phyloP scores from a whole-genome alignment of 1,140 invertebrate genomes.

The Papilio xuthus region DNA sequence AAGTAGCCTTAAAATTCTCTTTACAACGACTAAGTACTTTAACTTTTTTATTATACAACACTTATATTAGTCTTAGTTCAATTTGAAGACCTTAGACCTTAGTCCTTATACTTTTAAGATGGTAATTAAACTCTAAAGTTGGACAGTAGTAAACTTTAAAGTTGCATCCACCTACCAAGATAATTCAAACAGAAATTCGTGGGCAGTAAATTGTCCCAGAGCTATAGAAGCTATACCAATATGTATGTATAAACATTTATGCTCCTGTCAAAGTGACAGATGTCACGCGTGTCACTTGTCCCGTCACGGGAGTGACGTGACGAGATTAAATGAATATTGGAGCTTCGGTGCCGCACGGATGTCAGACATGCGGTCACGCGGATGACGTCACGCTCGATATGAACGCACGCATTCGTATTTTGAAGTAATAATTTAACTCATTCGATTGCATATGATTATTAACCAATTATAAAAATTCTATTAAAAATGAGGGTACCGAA shows the following conservation, averaged over 20 bases:
- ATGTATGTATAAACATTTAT: slow-evolving; percentile 16
- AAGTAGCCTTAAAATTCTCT: background rate
- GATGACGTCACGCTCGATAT: slow-evolving; percentile 40
- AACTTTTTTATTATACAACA: background rate
- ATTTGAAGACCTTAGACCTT: background rate
- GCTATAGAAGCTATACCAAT: slow-evolving; percentile 44
- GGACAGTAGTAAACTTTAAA: too few species aligned
- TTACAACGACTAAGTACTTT: background rate
- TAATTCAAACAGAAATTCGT: background rate
- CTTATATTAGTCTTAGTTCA: background rate
- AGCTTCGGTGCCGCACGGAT: background rate
- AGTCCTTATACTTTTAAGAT: background rate
- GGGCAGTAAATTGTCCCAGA: slow-evolving; percentile 63
- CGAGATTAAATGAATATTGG: slow-evolving; percentile 38
- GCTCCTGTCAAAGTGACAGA: slow-evolving; percentile 26
- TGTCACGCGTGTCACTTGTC: slow-evolving; percentile 35
- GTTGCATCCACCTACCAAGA: too few species aligned
- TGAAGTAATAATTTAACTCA: background rate
- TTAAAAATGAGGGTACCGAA: too few species aligned
- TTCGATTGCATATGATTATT: background rate
- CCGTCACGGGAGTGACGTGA: slow-evolving; percentile 31
- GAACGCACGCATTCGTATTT: slow-evolving; percentile 31
- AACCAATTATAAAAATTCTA: background rate
- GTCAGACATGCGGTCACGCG: slow-evolving; percentile 34
- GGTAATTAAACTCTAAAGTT: too few species aligned